Evolutionary conservation across 23 tunicate species (phyloP).

Genomic region (Trididemnum miniatum): DNA sequence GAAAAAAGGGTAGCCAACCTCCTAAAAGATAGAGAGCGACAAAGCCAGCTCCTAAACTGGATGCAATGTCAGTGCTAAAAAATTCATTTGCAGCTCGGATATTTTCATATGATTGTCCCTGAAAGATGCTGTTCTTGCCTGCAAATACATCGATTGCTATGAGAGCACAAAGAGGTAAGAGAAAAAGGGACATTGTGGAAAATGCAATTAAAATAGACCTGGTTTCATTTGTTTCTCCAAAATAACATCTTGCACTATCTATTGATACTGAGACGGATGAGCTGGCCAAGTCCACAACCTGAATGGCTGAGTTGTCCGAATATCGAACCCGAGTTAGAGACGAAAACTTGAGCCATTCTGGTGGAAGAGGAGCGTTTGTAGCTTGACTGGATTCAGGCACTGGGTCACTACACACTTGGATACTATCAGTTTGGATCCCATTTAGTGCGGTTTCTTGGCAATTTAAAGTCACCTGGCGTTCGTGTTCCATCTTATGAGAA

Average conservation of each 20-base stretch:
- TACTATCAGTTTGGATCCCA: slow-evolving; percentile 40
- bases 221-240: slow-evolving; percentile 42
- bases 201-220: slow-evolving; percentile 23
- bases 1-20: neutral
- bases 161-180: slow-evolving; percentile 40
- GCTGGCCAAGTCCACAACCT: slow-evolving; percentile 44
- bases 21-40: slow-evolving; percentile 17
- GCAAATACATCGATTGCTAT: slow-evolving; percentile 45
- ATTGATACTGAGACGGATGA: slow-evolving; percentile 19
- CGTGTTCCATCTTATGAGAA: slow-evolving; percentile 51
- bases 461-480: slow-evolving; percentile 40
- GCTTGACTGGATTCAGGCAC: neutral
- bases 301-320: slow-evolving; percentile 28
- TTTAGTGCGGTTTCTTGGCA: slow-evolving; percentile 43
- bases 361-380: slow-evolving; percentile 30
- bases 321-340: slow-evolving; percentile 7
- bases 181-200: slow-evolving; percentile 7
- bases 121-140: slow-evolving; percentile 7
- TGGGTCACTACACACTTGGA: slow-evolving; percentile 26
- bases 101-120: neutral
- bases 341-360: slow-evolving; percentile 48
- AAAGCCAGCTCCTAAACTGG: neutral
- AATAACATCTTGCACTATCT: slow-evolving; percentile 32
- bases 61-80: neutral
- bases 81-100: neutral